Evolutionary conservation across 2,113 vertebrate species (phyloP).

Genomic region (Xiphias gladius): DNA sequence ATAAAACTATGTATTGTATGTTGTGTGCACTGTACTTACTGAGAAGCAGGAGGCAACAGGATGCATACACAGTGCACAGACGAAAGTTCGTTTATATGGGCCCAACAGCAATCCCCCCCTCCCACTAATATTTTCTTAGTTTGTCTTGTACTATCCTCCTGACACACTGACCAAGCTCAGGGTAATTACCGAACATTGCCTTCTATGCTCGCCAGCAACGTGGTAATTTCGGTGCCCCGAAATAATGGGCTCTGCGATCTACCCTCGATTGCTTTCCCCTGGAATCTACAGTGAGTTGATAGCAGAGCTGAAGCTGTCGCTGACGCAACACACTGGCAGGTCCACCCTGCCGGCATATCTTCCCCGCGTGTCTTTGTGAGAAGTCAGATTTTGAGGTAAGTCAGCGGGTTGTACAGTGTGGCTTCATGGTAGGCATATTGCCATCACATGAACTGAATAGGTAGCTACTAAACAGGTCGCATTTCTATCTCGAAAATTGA

Average conservation of each 20-base stretch:
- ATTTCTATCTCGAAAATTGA: neutral
- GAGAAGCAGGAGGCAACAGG: neutral
- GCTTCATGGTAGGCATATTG: fast-evolving
- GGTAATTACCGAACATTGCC: too few relatives aligned
- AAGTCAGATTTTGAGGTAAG: conserved; percentile 39
- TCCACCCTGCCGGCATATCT: conserved; percentile 4
- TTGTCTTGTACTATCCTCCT: too few relatives aligned
- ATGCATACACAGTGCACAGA: neutral
- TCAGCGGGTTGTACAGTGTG: fast-evolving
- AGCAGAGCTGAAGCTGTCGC: conserved; percentile 54
- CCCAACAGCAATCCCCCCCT: too few relatives aligned
- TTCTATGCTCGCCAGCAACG: neutral
- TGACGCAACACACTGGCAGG: conserved; percentile 83
- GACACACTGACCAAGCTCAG: too few relatives aligned
- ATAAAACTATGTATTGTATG: neutral
- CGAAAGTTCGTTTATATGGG: too few relatives aligned
- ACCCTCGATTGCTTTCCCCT: conserved; percentile 62
- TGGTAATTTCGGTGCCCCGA: too few relatives aligned
- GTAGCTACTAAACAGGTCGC: fast-evolving
- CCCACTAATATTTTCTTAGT: too few relatives aligned
- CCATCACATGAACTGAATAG: neutral
- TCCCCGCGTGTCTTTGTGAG: neutral
- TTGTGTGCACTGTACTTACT: neutral
- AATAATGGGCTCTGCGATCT: neutral
- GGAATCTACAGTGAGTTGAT: conserved; percentile 9